Conservation (phyloP, 2,113 vertebrate species). For the Echinops telfairi region DNA sequence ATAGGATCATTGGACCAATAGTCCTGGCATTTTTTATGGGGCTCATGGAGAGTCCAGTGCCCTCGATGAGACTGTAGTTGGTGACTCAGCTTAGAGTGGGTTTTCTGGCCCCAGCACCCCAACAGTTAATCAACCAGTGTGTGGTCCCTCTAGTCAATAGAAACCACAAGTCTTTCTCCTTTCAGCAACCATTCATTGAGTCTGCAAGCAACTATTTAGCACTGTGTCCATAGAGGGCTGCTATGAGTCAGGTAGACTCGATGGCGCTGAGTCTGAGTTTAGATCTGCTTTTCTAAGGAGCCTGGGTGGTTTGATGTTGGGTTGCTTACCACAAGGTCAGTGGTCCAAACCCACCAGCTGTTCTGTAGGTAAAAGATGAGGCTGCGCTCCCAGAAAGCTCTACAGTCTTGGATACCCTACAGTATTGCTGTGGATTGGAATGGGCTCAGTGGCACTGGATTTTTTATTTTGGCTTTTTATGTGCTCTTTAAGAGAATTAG, state of each 20-base stretch:
- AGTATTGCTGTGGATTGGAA: no score
- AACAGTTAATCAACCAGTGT: accelerated
- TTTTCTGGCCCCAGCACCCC: background rate
- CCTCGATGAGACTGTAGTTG: background rate
- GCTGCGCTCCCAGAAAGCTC: no score
- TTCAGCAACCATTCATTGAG: background rate
- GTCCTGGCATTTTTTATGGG: background rate
- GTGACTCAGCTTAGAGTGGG: background rate
- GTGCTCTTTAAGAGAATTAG: background rate
- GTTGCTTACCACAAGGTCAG: background rate
- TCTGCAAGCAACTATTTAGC: background rate
- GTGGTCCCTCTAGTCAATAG: background rate
- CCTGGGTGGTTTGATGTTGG: background rate
- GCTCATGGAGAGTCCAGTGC: background rate
- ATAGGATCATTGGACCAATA: background rate
- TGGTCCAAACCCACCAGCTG: background rate
- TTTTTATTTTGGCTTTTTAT: background rate
- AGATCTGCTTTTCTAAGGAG: background rate
- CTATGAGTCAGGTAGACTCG: background rate
- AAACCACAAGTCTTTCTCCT: no score
- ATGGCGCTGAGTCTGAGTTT: no score
- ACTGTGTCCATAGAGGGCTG: background rate
- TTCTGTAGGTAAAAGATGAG: no score
- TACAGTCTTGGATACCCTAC: no score
- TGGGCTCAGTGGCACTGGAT: no score